Base-by-base conservation (phyloP, 2,888 invertebrate genomes). In the Heliconius hortense region DNA sequence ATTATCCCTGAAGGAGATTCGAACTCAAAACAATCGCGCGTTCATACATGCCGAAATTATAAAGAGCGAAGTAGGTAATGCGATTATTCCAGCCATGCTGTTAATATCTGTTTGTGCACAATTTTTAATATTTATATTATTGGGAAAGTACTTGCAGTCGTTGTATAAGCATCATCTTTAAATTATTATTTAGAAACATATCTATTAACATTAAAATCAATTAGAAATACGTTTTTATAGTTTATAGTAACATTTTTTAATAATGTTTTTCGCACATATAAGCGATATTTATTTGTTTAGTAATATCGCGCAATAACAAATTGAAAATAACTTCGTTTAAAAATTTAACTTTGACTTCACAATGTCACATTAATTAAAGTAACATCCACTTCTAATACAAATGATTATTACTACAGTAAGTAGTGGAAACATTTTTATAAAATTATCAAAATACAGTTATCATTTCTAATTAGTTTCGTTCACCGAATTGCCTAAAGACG, bases 401-500 rank as follows among this genome's bases (percentile, higher is more conserved):
- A 35, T 53, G 53, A 8, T 53, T 53, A 5, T 21, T 21, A 53
- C 21, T 1, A 53, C 1, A 53, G 39, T 39, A 39, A 4, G 13
- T 39, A 39, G 39, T 39, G 39, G 2, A 56, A 43, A 56, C 2
- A 24, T 15, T 56, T 35, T 21, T 26, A 69, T 60, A 13, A 26
- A 10, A n/a, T 48, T 53, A 48, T 60, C 10, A 24, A 74, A 53
- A 39, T 35, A 62, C 18, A 56, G 53, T 56, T 53, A 69, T 69
- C 4, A 31, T 56, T 26, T 48, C 28, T 53, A 53, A 69, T 53
- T 15, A 69, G 7, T 31, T 69, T 15, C 31, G 31, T 31, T 67
- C 10, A 48, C 21, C 11, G 28, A 11, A 68, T 68, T 48, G 48
- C 48, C 56, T 59, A 59, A 69, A 59, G 85, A 85, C 89, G 89